Evolutionary conservation across 2,113 vertebrate species (phyloP), one percentile per base, ranked within the genome.

Genomic region (Pardalotus punctatus): DNA sequence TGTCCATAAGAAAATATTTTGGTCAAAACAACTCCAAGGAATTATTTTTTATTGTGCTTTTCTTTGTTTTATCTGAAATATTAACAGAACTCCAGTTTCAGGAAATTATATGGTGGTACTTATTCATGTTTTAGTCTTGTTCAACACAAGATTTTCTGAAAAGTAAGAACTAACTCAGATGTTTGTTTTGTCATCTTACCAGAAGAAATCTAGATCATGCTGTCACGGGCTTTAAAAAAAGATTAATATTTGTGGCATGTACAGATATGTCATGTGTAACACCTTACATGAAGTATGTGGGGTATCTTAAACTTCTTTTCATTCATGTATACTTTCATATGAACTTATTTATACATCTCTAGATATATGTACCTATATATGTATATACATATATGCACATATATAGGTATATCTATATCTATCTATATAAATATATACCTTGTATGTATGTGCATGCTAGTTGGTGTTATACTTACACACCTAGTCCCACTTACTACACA

Each of bases 221-320:
- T 91, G 9, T 35, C 18, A 12, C 21, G 9, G 12, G 1, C 5
- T 79, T 65, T 45, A 56, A 69, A 85, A 27, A 69, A 48, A 73
- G 9, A 2, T 50, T 78, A 45, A 12, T 23, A 12, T 64, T 72
- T 65, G 20, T 73, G 19, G 56, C 4, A 11, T 18, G 31, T 12
- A 33, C 3, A n/a, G 7, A 21, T 7, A 22, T 13, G 6, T 33
- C 5, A 1, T 7, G 1, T 38, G 19, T 27, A 57, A 51, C 24
- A n/a, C 8, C 9, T 57, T 5, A 42, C 15, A 40, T 20, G 11
- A 72, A 43, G 31, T 45, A 62, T 11, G 31, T 58, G 6, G 4
- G 35, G 4, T n/a, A 43, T 51, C 7, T 70, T 40, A 61, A 89
- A 15, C 11, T 57, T 45, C 4, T 85, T 79, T 70, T 76, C 25